phyloP scores from a whole-genome alignment of 2,113 vertebrate genomes.

The Elaphurus davidianus region DNA sequence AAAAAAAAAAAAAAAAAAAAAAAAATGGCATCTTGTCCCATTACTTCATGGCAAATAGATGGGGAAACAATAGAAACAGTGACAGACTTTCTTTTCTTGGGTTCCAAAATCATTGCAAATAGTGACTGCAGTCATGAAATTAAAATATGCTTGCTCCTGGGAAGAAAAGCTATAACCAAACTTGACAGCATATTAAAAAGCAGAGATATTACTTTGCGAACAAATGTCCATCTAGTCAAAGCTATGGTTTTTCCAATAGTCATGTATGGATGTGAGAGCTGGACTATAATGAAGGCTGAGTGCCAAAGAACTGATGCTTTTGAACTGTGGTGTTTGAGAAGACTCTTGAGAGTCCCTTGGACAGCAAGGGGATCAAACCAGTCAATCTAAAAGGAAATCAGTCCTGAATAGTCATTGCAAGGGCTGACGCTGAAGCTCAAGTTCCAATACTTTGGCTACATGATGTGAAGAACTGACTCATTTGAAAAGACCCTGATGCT shows the following conservation, averaged over 20 bases:
- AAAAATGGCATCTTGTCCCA: background rate
- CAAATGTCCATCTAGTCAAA: background rate
- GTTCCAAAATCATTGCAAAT: background rate
- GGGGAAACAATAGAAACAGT: background rate
- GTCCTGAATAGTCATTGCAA: background rate
- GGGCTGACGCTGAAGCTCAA: background rate
- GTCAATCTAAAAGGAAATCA: background rate
- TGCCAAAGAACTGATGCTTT: background rate
- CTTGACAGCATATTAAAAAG: background rate
- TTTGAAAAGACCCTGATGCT: background rate
- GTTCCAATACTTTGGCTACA: background rate
- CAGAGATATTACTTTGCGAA: background rate
- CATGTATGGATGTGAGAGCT: background rate
- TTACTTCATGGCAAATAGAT: background rate
- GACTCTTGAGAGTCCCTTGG: background rate
- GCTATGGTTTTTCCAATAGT: background rate
- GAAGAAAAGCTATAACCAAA: background rate
- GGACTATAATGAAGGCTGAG: background rate
- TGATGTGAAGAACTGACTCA: background rate
- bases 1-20: too few relatives aligned
- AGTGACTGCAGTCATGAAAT: background rate
- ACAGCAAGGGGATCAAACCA: background rate
- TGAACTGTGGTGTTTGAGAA: background rate
- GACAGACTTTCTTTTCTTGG: background rate
- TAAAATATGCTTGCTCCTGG: background rate